Conservation (phyloP, 64 coral and sea anemone species). For the Trachythela sp. region DNA sequence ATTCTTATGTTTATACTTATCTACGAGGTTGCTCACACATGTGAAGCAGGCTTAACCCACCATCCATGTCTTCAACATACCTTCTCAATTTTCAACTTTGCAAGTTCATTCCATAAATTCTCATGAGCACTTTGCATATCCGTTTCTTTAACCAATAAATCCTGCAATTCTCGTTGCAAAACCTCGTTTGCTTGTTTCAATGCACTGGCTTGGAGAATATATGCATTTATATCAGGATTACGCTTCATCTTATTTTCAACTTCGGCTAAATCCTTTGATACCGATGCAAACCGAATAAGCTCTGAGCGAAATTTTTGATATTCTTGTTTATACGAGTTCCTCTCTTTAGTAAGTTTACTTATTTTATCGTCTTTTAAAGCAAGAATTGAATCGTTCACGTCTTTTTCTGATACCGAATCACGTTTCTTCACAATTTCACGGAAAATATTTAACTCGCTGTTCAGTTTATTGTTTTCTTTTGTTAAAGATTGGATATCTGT, state of each 20-base stretch:
- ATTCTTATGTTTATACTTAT: no score
- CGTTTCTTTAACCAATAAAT: constrained; percentile 60
- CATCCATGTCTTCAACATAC: no score
- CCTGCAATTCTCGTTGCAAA: constrained; percentile 82
- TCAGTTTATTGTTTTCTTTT: constrained; percentile 61
- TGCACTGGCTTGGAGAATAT: constrained; percentile 65
- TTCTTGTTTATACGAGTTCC: constrained; percentile 55
- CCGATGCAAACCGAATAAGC: constrained; percentile 74
- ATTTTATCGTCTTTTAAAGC: constrained; percentile 70
- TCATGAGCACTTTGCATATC: constrained; percentile 74
- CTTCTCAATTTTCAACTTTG: constrained; percentile 45
- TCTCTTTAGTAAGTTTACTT: constrained; percentile 64
- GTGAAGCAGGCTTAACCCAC: no score
- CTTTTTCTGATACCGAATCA: constrained; percentile 31
- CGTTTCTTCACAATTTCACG: constrained; percentile 83
- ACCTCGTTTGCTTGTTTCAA: constrained; percentile 93
- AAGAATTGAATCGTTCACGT: not conserved
- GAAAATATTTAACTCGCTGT: constrained; percentile 64
- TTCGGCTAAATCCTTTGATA: constrained; percentile 63
- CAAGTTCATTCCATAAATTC: constrained; percentile 77
- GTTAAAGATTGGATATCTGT: constrained; percentile 29
- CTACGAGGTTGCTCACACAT: no score
- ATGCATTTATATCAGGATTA: constrained; percentile 80
- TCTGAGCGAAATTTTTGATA: constrained; percentile 54
- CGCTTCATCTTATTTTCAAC: constrained; percentile 57